phyloP scores from a whole-genome alignment of 2,888 invertebrate species.

The Fabriciana adippe region DNA sequence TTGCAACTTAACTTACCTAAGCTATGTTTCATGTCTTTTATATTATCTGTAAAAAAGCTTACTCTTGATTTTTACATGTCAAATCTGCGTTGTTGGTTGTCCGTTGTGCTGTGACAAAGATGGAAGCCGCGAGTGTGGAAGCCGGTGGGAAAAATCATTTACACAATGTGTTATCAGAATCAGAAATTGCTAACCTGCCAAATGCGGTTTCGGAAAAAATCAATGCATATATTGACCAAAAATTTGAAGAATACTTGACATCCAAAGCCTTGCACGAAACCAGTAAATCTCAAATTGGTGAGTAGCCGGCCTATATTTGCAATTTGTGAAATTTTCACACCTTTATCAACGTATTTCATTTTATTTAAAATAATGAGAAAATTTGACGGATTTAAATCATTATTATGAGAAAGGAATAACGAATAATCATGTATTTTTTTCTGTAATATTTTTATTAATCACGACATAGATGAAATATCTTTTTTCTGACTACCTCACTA shows the following conservation, averaged over 20 bases:
- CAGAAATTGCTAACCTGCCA: conserved; percentile 65
- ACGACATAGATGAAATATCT: too few species aligned
- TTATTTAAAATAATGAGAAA: background rate
- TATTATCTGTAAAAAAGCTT: conserved; percentile 11
- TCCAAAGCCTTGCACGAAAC: conserved; percentile 88
- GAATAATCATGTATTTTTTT: background rate
- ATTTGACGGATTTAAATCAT: background rate
- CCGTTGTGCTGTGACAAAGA: conserved; percentile 53
- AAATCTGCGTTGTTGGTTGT: conserved; percentile 3
- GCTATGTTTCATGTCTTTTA: too few species aligned
- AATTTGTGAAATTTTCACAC: conserved; percentile 16
- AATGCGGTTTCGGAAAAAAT: conserved; percentile 80
- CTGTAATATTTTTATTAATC: too few species aligned
- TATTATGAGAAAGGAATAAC: background rate
- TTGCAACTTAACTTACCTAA: too few species aligned
- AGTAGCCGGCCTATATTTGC: conserved; percentile 49
- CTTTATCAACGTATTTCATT: background rate
- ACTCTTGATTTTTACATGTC: conserved; percentile 14
- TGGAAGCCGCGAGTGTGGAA: conserved; percentile 71
- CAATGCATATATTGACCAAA: conserved; percentile 77
- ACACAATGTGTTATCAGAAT: conserved; percentile 69
- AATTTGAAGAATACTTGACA: conserved; percentile 87
- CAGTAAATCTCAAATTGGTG: conserved; percentile 84
- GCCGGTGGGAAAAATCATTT: conserved; percentile 74
- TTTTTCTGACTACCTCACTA: too few species aligned